Conservation (phyloP, 2,797 vertebrate genomes). For the Spizella passerina region DNA sequence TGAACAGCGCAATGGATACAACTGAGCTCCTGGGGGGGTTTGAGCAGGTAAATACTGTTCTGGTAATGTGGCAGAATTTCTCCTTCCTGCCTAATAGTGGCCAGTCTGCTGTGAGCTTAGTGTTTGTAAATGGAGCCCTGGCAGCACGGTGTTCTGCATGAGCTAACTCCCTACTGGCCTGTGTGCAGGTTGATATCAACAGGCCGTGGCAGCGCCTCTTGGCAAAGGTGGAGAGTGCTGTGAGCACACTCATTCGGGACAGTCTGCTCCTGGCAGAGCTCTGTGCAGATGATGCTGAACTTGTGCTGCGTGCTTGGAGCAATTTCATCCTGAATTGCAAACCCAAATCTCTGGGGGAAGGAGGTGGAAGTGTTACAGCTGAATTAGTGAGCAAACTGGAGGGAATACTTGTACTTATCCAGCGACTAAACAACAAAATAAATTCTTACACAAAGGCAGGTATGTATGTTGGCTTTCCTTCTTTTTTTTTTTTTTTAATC, state of each 20-base stretch:
- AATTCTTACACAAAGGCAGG: slow-evolving; percentile 81
- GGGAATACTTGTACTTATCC: slow-evolving; percentile 87
- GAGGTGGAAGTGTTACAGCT: slow-evolving; percentile 77
- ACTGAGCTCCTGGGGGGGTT: slow-evolving; percentile 96
- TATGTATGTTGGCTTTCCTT: neutral
- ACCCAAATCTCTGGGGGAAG: slow-evolving; percentile 82
- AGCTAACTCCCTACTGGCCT: neutral
- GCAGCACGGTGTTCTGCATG: fast-evolving
- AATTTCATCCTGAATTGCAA: slow-evolving; percentile 87
- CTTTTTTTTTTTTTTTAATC: fast-evolving
- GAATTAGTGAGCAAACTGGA: slow-evolving; percentile 92
- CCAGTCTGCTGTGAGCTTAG: neutral
- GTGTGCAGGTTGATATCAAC: slow-evolving; percentile 88
- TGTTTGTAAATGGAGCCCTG: neutral
- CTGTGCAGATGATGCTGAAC: slow-evolving; percentile 88
- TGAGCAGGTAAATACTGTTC: slow-evolving; percentile 85
- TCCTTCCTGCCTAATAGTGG: neutral
- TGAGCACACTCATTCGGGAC: slow-evolving; percentile 85
- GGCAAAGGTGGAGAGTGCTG: slow-evolving; percentile 85
- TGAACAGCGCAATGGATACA: slow-evolving; percentile 97
- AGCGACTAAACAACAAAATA: slow-evolving; percentile 93
- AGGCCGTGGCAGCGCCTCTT: slow-evolving; percentile 91
- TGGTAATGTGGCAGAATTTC: neutral
- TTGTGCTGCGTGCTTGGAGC: slow-evolving; percentile 91
- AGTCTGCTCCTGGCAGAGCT: slow-evolving; percentile 87